Conservation (phyloP, 1,140 invertebrate species). For the Fopius arisanus region DNA sequence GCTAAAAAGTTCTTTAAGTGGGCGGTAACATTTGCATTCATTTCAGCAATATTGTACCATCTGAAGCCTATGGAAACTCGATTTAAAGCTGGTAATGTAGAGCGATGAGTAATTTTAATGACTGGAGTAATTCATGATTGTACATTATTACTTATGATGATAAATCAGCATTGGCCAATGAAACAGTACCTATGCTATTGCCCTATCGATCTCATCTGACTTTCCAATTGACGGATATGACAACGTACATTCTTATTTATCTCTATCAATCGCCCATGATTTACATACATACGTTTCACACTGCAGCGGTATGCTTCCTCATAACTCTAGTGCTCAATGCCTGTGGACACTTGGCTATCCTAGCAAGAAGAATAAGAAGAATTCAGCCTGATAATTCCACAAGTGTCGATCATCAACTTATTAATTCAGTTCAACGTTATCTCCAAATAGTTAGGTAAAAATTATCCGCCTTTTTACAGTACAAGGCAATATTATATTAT, state of each 20-base stretch:
- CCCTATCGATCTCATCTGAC: constrained; percentile 19
- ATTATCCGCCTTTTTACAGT: too few species aligned
- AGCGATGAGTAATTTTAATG: not conserved
- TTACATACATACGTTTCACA: constrained; percentile 8
- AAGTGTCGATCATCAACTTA: not conserved
- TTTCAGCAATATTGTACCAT: constrained; percentile 7
- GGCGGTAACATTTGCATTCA: not conserved
- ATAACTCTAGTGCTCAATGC: not conserved
- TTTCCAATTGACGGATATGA: constrained; percentile 11
- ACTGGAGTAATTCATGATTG: too few species aligned
- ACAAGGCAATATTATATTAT: too few species aligned
- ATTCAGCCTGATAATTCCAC: not conserved
- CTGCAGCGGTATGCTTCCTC: not conserved
- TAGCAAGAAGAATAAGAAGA: not conserved
- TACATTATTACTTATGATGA: not conserved
- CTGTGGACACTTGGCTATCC: not conserved
- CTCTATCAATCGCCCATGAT: constrained; percentile 18
- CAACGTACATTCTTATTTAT: constrained; percentile 3
- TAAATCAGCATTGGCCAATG: constrained; percentile 4
- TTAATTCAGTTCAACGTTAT: not conserved
- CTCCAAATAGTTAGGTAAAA: not conserved
- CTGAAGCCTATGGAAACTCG: constrained; percentile 10
- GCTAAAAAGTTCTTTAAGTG: constrained; percentile 11
- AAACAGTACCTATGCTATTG: constrained; percentile 17
- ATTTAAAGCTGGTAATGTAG: constrained; percentile 17